Percentiles rank a stretch among this genome's conserved stretches.
phyloP scores from a whole-genome alignment of 2,888 invertebrate genomes.

The Macaria liturata region DNA sequence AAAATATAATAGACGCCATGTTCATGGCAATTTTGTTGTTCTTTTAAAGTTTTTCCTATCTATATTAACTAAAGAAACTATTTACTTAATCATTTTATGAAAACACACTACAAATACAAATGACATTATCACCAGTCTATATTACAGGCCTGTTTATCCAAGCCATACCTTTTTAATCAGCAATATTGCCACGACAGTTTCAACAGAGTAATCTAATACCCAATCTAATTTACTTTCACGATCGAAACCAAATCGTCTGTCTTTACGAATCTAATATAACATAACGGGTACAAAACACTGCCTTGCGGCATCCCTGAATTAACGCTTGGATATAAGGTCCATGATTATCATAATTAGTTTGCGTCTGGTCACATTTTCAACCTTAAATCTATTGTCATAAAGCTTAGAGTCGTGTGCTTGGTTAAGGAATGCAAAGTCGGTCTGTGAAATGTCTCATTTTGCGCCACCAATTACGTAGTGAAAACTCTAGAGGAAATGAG shows the following conservation, averaged over 20 bases:
- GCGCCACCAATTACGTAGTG: conserved; percentile 29
- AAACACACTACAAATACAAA: not conserved
- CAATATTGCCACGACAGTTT: conserved; percentile 11
- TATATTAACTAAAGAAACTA: too few relatives aligned
- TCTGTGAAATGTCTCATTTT: conserved; percentile 25
- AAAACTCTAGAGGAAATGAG: conserved; percentile 29
- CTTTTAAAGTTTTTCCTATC: too few relatives aligned
- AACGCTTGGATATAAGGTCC: conserved; percentile 23
- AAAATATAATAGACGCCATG: too few relatives aligned
- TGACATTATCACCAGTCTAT: too few relatives aligned
- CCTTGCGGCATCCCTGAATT: conserved; percentile 24
- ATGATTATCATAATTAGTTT: conserved; percentile 26
- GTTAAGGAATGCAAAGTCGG: conserved; percentile 14
- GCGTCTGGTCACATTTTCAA: conserved; percentile 1
- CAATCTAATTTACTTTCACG: conserved; percentile 20
- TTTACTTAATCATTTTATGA: too few relatives aligned
- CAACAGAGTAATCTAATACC: conserved; percentile 12
- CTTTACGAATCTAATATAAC: conserved; percentile 20
- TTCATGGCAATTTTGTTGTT: too few relatives aligned
- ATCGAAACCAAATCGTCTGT: conserved; percentile 17
- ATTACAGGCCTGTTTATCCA: conserved; percentile 1
- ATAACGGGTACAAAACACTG: conserved; percentile 17
- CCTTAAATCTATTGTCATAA: conserved; percentile 1
- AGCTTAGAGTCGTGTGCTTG: conserved; percentile 7
- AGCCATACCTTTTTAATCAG: conserved; percentile 9